Base-by-base conservation (phyloP, 2,113 vertebrate genomes). In the Coracopsis vasa region DNA sequence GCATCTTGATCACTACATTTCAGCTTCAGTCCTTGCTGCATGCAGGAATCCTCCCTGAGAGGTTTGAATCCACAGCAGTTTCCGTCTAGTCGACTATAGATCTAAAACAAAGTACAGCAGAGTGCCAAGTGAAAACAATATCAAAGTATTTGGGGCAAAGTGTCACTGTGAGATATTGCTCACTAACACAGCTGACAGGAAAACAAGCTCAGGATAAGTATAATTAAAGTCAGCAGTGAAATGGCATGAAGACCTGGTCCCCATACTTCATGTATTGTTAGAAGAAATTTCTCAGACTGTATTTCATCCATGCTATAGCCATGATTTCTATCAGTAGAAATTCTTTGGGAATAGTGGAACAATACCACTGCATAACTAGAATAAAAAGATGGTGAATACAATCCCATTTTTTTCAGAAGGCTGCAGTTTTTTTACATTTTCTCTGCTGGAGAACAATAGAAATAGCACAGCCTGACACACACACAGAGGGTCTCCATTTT, bases 21-120 rank as follows among this genome's bases (percentile, higher is more conserved):
- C 56, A 93, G 81, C 45, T 92, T 98, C 95, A 91, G 94, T 64
- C 98, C 98, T 21, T 97, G 97, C 74, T 96, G 97, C 53, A 98
- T 69, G 58, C 99, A 99, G 84, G 88, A 92, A 79, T 99, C 99
- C 88, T 99, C 98, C 91, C 97, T 98, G 66, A 98, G 98, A 48
- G 99, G 99, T 95, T 97, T 98, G 97, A 99, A 99, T n/a, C 99
- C 99, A 96, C 99, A 99, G 97, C 99, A 99, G 94, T 98, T 98
- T 95, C 95, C 98, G 98, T 99, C 99, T 75, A 99, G 98, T 16
- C 99, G 99, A 96, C 98, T 98, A 94, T 99, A 99, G 90, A 99
- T 98, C 99, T 99, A 94, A 92, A 98, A 97, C 79, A 90, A 86
- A 96, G 86, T 37, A 95, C 13, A 83, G 54, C 65, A 90, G 21